phyloP scores from a whole-genome alignment of 2,888 invertebrate genomes.

The Dicranocentrus wangi region DNA sequence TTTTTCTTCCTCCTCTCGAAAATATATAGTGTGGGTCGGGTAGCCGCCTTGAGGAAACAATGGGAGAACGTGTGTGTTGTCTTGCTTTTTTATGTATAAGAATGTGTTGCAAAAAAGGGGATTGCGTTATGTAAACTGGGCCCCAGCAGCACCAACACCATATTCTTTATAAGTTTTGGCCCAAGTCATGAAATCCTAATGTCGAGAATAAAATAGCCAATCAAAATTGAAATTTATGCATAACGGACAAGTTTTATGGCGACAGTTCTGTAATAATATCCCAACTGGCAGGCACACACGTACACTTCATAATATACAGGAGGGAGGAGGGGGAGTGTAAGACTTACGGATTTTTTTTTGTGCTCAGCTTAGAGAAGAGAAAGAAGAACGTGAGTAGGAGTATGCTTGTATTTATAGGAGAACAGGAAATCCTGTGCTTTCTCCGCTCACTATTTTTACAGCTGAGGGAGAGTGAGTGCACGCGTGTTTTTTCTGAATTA shows the following conservation, averaged over 20 bases:
- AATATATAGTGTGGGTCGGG: no score
- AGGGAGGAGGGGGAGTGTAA: conserved; percentile 1
- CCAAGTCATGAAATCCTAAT: conserved; percentile 65
- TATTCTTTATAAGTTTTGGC: conserved; percentile 15
- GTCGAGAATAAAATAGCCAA: conserved; percentile 65
- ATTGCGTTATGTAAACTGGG: no score
- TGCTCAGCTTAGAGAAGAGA: no score
- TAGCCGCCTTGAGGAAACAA: conserved; percentile 50
- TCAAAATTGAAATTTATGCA: conserved; percentile 66
- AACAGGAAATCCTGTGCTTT: conserved; percentile 56
- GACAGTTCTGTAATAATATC: conserved; percentile 63
- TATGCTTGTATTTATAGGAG: background rate
- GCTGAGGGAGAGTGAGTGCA: conserved; percentile 17
- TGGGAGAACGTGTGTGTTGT: conserved; percentile 29
- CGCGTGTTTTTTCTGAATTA: conserved; percentile 32
- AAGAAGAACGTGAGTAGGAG: no score
- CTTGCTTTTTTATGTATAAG: conserved; percentile 21
- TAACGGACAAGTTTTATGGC: conserved; percentile 66
- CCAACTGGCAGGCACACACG: conserved; percentile 61
- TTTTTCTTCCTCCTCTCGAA: conserved; percentile 6
- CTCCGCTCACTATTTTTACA: conserved; percentile 30
- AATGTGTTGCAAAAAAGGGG: no score
- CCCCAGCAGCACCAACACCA: no score
- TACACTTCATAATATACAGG: conserved; percentile 17
- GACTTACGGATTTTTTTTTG: background rate